phyloP scores from a whole-genome alignment of 1,140 invertebrate species.

The Marisa cornuarietis region DNA sequence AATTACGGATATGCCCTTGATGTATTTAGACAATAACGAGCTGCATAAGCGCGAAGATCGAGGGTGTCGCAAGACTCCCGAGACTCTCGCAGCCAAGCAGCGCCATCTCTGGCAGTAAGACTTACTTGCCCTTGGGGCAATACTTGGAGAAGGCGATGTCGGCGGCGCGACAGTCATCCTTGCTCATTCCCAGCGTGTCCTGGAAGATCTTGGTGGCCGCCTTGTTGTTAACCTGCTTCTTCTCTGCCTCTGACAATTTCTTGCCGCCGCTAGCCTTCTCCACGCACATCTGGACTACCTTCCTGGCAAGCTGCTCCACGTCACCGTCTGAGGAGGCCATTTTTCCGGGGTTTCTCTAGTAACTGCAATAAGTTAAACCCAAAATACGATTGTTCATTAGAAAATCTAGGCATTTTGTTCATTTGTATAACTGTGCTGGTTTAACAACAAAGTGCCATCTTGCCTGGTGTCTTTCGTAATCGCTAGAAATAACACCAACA shows the following conservation, averaged over 20 bases:
- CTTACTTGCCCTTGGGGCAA: constrained; percentile 18
- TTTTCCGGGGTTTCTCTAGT: neutral
- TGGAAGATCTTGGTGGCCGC: constrained; percentile 6
- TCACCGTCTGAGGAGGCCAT: constrained; percentile 1
- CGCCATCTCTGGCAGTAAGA: too few relatives aligned
- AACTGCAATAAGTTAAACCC: too few relatives aligned
- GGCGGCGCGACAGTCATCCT: neutral
- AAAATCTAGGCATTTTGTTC: too few relatives aligned
- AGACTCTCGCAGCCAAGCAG: neutral
- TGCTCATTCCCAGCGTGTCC: neutral
- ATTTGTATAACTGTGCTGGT: too few relatives aligned
- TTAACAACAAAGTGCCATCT: too few relatives aligned
- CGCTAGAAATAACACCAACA: too few relatives aligned
- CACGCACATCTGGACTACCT: constrained; percentile 4
- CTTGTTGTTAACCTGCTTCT: constrained; percentile 4
- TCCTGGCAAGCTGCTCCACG: neutral
- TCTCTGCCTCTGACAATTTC: neutral
- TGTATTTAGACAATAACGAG: neutral
- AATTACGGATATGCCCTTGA: neutral
- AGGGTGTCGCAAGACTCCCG: neutral
- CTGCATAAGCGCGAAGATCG: neutral
- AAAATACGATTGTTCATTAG: too few relatives aligned
- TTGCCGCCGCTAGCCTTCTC: neutral
- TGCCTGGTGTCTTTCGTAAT: too few relatives aligned
- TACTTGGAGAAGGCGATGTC: constrained; percentile 16